Base-by-base conservation (phyloP, 2,797 vertebrate species). In the Parauchenoglanis punctatus region DNA sequence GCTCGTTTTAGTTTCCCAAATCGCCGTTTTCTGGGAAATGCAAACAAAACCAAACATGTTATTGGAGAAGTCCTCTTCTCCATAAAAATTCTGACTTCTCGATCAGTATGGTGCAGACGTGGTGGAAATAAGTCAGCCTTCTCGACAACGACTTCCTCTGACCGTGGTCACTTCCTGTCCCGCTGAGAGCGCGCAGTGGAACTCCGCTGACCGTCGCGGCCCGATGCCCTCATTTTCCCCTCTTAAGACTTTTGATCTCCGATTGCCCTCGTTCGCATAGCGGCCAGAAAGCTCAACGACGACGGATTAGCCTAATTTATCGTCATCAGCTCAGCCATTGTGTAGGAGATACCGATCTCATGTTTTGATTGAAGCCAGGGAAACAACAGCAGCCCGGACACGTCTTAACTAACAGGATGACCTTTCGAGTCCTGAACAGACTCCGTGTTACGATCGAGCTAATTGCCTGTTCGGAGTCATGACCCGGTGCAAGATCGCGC, bases 221-320 rank as follows among this genome's bases (percentile, higher is more conserved):
- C 58, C 40, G 7, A 17, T 17, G 13, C 2, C 7, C 18, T 81
- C 11, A 0, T 44, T 61, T 80, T 59, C 35, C 31, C 81, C 40
- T 61, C 54, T 15, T 52, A 49, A 54, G 31, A 4, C 44, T 15
- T 59, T 81, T 70, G 35, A 81, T 86, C 72, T 56, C 54, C 25
- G n/a, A 46, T 80, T 84, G 52, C 13, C 35, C 58, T 46, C 18
- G 10, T 75, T 77, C 28, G 40, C 15, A 15, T 44, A 25, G 40
- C 44, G 65, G 28, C 5, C 6, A 58, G 13, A 58, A 46, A 23
- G 11, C 7, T 7, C 10, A 4, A 35, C 17, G 15, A 35, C 23
- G 23, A 31, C 70, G 35, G 56, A 87, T 87, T 84, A 84, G 76
- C 20, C 44, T 63, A 54, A 76, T 80, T 61, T 52, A 70, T 81